Conservation (phyloP, 2,888 invertebrate genomes). For the Drosophila stalkeri region DNA sequence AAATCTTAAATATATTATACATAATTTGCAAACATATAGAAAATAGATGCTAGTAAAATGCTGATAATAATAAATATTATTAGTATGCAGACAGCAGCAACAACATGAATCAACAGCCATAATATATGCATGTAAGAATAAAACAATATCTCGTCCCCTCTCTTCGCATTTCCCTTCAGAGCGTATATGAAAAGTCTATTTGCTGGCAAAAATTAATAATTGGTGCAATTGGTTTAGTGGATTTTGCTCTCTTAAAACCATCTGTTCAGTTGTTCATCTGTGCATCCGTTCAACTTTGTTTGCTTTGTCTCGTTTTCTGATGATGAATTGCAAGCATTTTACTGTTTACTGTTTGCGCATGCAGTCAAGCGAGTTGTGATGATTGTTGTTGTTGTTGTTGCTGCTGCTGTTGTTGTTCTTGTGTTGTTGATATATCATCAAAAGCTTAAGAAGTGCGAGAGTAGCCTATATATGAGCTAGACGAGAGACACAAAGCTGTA, state of each 20-base stretch:
- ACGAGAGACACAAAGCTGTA: constrained; percentile 15
- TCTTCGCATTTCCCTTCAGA: not conserved
- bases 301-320: constrained; percentile 16
- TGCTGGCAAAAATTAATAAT: constrained; percentile 50
- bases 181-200: not conserved
- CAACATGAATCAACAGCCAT: not conserved
- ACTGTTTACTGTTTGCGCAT: constrained; percentile 23
- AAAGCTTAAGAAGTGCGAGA: constrained; percentile 21
- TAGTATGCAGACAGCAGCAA: not conserved
- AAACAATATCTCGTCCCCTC: not conserved
- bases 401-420: constrained; percentile 14
- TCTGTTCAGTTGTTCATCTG: constrained; percentile 9
- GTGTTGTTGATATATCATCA: constrained; percentile 20
- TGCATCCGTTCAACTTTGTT: constrained; percentile 8
- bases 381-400: constrained; percentile 12
- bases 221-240: constrained; percentile 49
- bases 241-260: constrained; percentile 30
- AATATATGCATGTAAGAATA: constrained; percentile 4
- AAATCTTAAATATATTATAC: not conserved
- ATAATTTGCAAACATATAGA: too few relatives aligned
- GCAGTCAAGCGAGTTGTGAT: constrained; percentile 13
- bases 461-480: constrained; percentile 11
- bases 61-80: not conserved
- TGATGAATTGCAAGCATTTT: constrained; percentile 60
- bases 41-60: not conserved